These are phyloP conservation scores for Crotalus horridus DNA, from an alignment of 2,113 vertebrate species.

Conservation along the genomic window DNA sequence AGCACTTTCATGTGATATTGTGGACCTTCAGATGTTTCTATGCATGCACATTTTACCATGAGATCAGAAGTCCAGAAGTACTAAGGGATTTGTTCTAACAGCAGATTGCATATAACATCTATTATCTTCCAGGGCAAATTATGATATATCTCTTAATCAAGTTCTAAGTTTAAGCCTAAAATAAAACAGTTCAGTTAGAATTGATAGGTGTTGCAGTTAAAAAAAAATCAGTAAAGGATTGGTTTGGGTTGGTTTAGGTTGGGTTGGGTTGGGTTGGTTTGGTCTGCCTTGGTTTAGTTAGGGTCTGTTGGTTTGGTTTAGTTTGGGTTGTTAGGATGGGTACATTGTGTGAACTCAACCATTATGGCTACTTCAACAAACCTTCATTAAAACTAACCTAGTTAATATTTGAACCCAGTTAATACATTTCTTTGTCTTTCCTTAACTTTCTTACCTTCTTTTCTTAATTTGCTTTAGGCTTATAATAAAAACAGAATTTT, in stretches of 20 bases:
- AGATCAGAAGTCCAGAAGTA: background rate
- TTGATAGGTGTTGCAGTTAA: background rate
- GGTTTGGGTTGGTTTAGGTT: background rate
- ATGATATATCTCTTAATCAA: background rate
- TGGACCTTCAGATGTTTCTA: background rate
- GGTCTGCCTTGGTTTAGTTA: background rate
- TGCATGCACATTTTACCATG: background rate
- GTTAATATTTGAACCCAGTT: background rate
- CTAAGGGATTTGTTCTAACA: background rate
- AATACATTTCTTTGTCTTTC: background rate
- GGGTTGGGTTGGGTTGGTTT: too few species aligned
- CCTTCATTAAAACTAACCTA: background rate
- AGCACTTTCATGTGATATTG: background rate
- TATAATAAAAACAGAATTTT: conserved; percentile 92
- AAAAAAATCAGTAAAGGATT: background rate
- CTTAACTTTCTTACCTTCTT: background rate
- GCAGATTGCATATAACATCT: background rate
- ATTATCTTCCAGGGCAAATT: background rate
- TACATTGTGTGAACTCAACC: accelerated
- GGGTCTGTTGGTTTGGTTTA: background rate
- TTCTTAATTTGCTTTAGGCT: conserved; percentile 67
- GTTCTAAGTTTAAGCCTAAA: background rate
- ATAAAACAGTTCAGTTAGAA: background rate
- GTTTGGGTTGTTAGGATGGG: background rate
- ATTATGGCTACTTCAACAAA: background rate